Conservation (phyloP, 2,888 invertebrate genomes). For the Exocentrus adspersus region DNA sequence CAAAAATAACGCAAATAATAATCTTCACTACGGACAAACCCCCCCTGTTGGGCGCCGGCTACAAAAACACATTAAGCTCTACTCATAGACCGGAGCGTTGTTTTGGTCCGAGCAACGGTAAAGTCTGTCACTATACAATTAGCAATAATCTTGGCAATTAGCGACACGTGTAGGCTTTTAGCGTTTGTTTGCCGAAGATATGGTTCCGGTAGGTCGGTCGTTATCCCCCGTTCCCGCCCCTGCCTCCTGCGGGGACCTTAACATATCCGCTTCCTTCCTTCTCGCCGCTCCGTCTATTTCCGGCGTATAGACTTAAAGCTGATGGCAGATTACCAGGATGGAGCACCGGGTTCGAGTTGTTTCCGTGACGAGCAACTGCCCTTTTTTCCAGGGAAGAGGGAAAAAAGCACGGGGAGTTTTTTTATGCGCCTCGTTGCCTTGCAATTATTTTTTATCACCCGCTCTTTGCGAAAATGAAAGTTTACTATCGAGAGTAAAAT, state of each 20-base stretch:
- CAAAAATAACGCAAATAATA: too few relatives aligned
- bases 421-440: background rate
- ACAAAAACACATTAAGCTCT: conserved; percentile 4
- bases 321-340: conserved; percentile 27
- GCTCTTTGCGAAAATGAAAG: too few relatives aligned
- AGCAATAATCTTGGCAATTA: conserved; percentile 46
- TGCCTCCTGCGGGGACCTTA: conserved; percentile 2
- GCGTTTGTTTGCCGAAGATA: conserved; percentile 46
- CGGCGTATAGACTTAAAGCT: conserved; percentile 33
- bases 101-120: conserved; percentile 20
- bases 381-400: background rate
- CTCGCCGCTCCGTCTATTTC: conserved; percentile 32
- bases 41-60: background rate
- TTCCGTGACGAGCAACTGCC: background rate
- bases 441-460: too few relatives aligned
- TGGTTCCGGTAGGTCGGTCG: conserved; percentile 36
- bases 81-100: conserved; percentile 3
- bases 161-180: conserved; percentile 48
- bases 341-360: background rate
- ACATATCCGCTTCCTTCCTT: conserved; percentile 31
- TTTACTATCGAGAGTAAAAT: too few relatives aligned
- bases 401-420: background rate
- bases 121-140: conserved; percentile 38
- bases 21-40: conserved; percentile 11
- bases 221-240: conserved; percentile 18